These are phyloP conservation scores for Schizothorax lantsangensis DNA, from an alignment of 2,797 vertebrate species.

Conservation along the genomic window DNA sequence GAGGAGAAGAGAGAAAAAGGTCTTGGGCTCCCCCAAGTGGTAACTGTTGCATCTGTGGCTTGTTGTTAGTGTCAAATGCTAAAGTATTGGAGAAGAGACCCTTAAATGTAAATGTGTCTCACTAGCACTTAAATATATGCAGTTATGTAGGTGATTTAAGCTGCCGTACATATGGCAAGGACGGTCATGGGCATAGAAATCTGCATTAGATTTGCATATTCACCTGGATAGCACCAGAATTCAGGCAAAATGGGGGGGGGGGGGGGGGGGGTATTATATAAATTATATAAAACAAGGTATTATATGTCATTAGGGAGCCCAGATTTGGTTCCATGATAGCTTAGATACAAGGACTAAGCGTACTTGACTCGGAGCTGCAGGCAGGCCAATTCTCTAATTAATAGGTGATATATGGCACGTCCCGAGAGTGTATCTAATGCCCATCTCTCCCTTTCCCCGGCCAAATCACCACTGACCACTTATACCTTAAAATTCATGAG, in stretches of 20 bases:
- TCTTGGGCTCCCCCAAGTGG: constrained; percentile 70
- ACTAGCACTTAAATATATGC: neutral
- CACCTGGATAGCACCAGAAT: neutral
- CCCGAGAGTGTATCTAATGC: constrained; percentile 40
- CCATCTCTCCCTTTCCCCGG: constrained; percentile 26
- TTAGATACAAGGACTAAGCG: constrained; percentile 26
- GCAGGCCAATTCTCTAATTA: constrained; percentile 39
- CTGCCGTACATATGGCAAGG: constrained; percentile 13
- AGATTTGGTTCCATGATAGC: neutral
- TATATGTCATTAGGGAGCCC: constrained; percentile 16
- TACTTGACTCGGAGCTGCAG: constrained; percentile 32
- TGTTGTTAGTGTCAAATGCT: neutral
- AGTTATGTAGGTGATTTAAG: neutral
- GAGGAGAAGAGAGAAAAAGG: constrained; percentile 50
- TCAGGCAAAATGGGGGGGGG: neutral
- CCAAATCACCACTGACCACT: constrained; percentile 35
- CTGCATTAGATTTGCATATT: constrained; percentile 39
- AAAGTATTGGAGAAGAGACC: neutral
- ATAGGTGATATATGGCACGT: constrained; percentile 40
- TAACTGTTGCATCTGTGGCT: constrained; percentile 23
- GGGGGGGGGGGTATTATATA: too few species aligned
- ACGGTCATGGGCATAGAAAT: neutral
- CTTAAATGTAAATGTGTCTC: constrained; percentile 1
- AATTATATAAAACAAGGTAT: neutral
- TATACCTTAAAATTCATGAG: constrained; percentile 44